A percentile compares a stretch with the other conserved stretches of the same genome.
These are phyloP conservation scores for Panthera tigris DNA, from an alignment of 2,113 vertebrate genomes.

Conservation along the genomic window DNA sequence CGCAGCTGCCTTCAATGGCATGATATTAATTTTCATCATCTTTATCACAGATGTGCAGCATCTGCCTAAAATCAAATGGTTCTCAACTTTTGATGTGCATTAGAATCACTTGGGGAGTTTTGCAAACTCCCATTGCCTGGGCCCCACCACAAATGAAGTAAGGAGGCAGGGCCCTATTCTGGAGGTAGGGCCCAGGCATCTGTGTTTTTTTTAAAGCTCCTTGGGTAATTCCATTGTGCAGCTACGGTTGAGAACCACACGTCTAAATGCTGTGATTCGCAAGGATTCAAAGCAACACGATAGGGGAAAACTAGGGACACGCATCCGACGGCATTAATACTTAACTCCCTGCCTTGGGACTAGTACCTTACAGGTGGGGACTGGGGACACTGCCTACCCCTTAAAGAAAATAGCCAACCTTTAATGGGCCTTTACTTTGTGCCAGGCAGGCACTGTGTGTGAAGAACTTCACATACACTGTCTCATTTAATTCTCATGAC, in stretches of 20 bases:
- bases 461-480: background rate
- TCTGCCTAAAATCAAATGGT: constrained; percentile 36
- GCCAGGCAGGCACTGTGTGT: background rate
- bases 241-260: background rate
- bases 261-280: constrained; percentile 18
- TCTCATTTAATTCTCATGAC: background rate
- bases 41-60: constrained; percentile 49
- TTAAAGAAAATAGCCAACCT: background rate
- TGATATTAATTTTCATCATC: constrained; percentile 11
- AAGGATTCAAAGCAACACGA: background rate
- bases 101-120: constrained; percentile 1
- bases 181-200: background rate
- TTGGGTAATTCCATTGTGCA: background rate
- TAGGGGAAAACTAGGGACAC: background rate
- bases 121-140: background rate
- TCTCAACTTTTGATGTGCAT: background rate
- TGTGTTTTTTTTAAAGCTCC: background rate
- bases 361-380: background rate
- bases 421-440: background rate
- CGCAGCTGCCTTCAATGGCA: background rate
- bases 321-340: background rate
- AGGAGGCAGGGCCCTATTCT: background rate
- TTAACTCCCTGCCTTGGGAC: background rate
- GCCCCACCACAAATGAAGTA: background rate
- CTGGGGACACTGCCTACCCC: background rate